Percentiles rank a stretch among this genome's conserved stretches.
phyloP scores from a whole-genome alignment of 2,797 vertebrate genomes.

The Aeoliscus strigatus region DNA sequence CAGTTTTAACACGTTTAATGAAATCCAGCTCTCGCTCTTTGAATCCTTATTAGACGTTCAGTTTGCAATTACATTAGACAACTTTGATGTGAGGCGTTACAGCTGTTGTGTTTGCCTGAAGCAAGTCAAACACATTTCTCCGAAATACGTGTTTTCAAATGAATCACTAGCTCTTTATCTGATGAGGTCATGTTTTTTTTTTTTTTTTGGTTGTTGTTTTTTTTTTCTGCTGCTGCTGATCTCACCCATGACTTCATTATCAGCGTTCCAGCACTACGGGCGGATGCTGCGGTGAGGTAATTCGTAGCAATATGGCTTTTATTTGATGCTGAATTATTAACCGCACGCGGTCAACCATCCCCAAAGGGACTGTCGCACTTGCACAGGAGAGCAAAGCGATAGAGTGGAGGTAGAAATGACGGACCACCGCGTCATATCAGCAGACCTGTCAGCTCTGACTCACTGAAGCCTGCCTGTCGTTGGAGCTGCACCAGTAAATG shows the following conservation, averaged over 20 bases:
- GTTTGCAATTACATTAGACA: constrained; percentile 25
- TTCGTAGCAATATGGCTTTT: constrained; percentile 44
- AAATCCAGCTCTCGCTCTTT: constrained; percentile 3
- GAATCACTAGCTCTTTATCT: constrained; percentile 27
- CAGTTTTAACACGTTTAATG: too few species aligned
- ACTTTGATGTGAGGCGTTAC: constrained; percentile 25
- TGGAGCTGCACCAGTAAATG: constrained; percentile 26
- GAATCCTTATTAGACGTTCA: constrained; percentile 6
- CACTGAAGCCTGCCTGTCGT: constrained; percentile 16
- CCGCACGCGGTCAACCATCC: constrained; percentile 4
- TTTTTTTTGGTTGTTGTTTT: too few species aligned
- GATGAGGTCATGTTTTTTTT: constrained; percentile 39
- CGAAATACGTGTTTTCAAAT: constrained; percentile 26
- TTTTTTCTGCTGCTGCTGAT: too few species aligned
- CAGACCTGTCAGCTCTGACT: constrained; percentile 34
- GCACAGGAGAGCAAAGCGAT: constrained; percentile 12
- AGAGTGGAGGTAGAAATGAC: constrained; percentile 4
- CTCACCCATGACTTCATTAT: constrained; percentile 53
- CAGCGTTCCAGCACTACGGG: constrained; percentile 26
- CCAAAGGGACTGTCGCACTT: constrained; percentile 17
- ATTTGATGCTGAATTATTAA: constrained; percentile 56
- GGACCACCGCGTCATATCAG: constrained; percentile 42
- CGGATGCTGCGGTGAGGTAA: constrained; percentile 38
- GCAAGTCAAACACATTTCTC: constrained; percentile 36
- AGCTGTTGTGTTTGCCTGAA: constrained; percentile 22